phyloP scores from a whole-genome alignment of 2,113 vertebrate species.

The Sminthopsis crassicaudata region DNA sequence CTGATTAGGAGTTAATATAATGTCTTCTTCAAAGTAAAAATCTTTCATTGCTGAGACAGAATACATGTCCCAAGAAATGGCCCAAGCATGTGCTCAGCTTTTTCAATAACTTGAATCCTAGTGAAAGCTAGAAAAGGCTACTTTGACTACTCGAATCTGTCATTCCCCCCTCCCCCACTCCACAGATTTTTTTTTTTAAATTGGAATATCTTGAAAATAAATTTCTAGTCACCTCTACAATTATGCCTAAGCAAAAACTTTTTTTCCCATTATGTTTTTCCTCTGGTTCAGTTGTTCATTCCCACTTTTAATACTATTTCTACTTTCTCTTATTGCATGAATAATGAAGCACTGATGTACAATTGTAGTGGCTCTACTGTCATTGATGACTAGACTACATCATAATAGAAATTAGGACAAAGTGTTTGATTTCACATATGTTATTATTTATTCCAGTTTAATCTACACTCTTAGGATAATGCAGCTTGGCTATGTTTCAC shows the following conservation, averaged over 20 bases:
- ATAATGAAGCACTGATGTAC: not conserved
- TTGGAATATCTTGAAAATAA: not conserved
- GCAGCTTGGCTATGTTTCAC: not conserved
- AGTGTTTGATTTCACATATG: not conserved
- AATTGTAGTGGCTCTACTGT: not conserved
- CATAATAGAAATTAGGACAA: not conserved
- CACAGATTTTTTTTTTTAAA: not conserved
- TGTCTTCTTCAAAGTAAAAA: not conserved
- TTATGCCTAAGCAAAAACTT: not conserved
- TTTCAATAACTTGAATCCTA: not conserved
- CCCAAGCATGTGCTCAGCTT: not conserved
- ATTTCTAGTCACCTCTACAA: not conserved
- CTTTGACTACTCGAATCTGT: not conserved
- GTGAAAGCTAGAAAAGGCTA: not conserved
- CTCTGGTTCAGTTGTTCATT: not conserved
- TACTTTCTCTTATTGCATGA: not conserved
- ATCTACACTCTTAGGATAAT: not conserved
- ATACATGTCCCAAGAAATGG: not conserved
- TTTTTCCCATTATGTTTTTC: not conserved
- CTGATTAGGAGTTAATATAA: not conserved
- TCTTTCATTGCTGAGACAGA: not conserved
- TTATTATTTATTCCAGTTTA: not conserved
- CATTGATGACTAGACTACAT: not conserved
- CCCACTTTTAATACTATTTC: not conserved
- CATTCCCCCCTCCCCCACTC: fast-evolving